Percentiles rank a stretch among this genome's conserved stretches.
Conservation (phyloP, 1,140 invertebrate species). For the Tetragonula clypearis region DNA sequence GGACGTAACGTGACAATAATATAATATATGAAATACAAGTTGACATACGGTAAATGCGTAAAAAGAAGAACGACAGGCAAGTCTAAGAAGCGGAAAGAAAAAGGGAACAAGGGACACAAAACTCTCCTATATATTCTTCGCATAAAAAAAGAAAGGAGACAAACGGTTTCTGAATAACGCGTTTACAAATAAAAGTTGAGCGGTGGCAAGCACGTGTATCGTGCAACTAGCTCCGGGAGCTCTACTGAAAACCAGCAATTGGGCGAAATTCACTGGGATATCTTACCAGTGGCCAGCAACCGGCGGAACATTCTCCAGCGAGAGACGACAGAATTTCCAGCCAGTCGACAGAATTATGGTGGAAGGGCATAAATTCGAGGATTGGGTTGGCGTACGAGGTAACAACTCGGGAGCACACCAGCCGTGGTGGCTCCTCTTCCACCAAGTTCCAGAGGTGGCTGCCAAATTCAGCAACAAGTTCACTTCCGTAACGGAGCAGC, state of each 20-base stretch:
- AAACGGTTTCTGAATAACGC: not conserved
- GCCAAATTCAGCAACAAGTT: conserved; percentile 57
- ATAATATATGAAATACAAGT: not conserved
- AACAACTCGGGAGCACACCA: not conserved
- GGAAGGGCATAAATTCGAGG: conserved; percentile 11
- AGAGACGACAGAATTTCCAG: not conserved
- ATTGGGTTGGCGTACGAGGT: not conserved
- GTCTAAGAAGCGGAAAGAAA: not conserved
- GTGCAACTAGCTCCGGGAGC: not conserved
- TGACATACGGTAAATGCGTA: too few relatives aligned
- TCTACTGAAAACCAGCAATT: not conserved
- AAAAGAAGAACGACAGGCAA: not conserved
- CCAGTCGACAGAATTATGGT: not conserved
- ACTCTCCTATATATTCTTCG: not conserved
- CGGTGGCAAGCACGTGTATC: not conserved
- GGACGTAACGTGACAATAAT: too few relatives aligned
- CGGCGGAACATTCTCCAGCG: not conserved
- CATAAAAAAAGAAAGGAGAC: not conserved
- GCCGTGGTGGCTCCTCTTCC: not conserved
- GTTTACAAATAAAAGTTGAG: not conserved
- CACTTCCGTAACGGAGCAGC: conserved; percentile 14
- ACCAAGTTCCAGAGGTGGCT: conserved; percentile 13
- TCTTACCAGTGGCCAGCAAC: not conserved
- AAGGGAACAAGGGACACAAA: not conserved
- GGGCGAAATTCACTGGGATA: not conserved